Base-by-base conservation (phyloP, 1,140 invertebrate genomes). In the Drosophila fuyamai region DNA sequence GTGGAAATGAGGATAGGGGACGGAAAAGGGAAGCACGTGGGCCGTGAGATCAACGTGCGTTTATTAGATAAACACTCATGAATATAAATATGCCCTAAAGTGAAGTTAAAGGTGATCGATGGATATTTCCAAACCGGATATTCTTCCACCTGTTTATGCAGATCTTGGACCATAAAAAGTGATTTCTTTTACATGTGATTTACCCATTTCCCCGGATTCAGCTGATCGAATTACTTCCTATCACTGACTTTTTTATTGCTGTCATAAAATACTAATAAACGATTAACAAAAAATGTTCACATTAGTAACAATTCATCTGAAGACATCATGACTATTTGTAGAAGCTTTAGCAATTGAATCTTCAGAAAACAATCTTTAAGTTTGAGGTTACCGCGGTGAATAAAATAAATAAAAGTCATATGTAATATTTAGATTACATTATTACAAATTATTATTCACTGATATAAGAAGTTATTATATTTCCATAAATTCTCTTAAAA, bases 21-120 rank as follows among this genome's bases (percentile, higher is more conserved):
- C n/a, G 36, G 13, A 67, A 27, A 43, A 32, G 18, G 35, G 14
- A 29, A 23, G 8, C 67, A 57, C 66, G 67, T 70, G 67, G 65
- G 43, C 2, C n/a, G 67, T 23, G 51, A 13, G 35, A 70, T 71
- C 48, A 43, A 67, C 58, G 63, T 10, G 63, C 16, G 13, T 32
- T 63, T 50, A 63, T 67, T 66, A 66, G 65, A 68, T 53, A 54
- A 66, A 38, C 61, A 36, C 47, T 54, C 32, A 38, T 66, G 32
- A 66, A 68, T 63, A 63, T 4, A 32, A 50, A 27, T 14, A 29
- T 35, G 36, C 32, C n/a, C 32, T 35, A 0, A 48, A 63, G 18
- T 44, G 29, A 53, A 63, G 60, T 60, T 59, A 12, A 35, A 23
- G 12, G n/a, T 23, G 16, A 68, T 51, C 46, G 38, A 65, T 66